Conservation (phyloP, 2,113 vertebrate genomes). For the Agelaius phoeniceus region DNA sequence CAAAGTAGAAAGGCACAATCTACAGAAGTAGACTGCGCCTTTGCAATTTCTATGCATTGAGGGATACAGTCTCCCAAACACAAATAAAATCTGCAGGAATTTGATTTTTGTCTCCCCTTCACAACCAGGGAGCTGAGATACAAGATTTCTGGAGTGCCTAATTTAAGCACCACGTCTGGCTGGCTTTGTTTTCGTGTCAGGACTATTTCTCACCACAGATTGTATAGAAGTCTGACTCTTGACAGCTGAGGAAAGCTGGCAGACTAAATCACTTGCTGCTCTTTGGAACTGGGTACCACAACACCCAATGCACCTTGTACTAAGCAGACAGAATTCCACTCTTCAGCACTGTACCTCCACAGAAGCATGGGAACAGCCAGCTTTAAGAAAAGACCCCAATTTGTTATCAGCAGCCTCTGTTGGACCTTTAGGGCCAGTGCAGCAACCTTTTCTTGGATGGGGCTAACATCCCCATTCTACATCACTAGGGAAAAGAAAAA, state of each 20-base stretch:
- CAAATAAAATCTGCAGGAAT: neutral
- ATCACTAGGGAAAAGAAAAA: neutral
- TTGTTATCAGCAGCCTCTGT: neutral
- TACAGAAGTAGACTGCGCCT: neutral
- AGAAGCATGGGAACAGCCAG: neutral
- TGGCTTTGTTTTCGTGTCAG: neutral
- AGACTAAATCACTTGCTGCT: neutral
- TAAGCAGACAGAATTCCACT: neutral
- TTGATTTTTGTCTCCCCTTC: neutral
- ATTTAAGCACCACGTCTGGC: neutral
- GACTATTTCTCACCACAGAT: slow-evolving; percentile 28
- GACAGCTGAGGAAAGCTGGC: slow-evolving; percentile 16
- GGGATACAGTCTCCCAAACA: neutral
- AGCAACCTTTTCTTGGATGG: neutral
- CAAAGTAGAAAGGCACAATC: neutral
- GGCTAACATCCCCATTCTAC: too few species aligned
- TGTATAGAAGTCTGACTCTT: neutral
- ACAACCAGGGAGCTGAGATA: neutral
- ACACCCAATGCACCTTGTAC: neutral
- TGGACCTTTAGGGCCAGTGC: neutral
- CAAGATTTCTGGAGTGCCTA: neutral
- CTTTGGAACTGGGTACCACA: neutral
- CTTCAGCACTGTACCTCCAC: neutral
- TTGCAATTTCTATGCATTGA: neutral
- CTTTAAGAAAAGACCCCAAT: neutral